Evolutionary conservation across 2,113 vertebrate genomes (phyloP).

Genomic region (Takifugu flavidus): DNA sequence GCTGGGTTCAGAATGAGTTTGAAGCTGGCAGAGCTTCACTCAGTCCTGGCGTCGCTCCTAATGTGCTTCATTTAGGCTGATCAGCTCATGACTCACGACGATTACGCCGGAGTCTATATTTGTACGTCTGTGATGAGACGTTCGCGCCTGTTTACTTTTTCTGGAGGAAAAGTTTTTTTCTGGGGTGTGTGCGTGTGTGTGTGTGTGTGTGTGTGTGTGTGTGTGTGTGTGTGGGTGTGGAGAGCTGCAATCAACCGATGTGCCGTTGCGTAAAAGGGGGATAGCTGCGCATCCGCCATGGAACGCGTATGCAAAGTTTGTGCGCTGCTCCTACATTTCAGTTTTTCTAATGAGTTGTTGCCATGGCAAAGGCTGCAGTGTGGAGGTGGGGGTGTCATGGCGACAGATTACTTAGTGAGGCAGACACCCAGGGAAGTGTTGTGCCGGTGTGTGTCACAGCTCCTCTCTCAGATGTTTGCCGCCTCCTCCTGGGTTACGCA

Average conservation of each 20-base stretch:
- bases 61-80: conserved; percentile 24
- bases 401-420: conserved; percentile 47
- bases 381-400: conserved; percentile 30
- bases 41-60: conserved; percentile 16
- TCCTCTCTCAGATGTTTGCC: conserved; percentile 17
- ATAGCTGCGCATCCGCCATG: not conserved
- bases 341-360: conserved; percentile 44
- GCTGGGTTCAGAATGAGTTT: conserved; percentile 15
- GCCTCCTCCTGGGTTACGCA: not conserved
- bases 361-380: conserved; percentile 28
- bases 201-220: too few relatives aligned
- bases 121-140: conserved; percentile 8
- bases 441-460: conserved; percentile 17
- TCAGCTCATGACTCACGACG: conserved; percentile 19
- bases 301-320: conserved; percentile 25
- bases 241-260: too few relatives aligned
- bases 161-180: not conserved
- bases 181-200: too few relatives aligned
- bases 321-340: conserved; percentile 20
- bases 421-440: conserved; percentile 47
- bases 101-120: conserved; percentile 24
- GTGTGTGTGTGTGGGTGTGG: too few relatives aligned
- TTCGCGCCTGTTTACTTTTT: not conserved
- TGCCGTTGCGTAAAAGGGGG: not conserved
- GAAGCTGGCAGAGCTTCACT: conserved; percentile 20